Conservation (phyloP, 2,113 vertebrate species). For the Bujurquina vittata region DNA sequence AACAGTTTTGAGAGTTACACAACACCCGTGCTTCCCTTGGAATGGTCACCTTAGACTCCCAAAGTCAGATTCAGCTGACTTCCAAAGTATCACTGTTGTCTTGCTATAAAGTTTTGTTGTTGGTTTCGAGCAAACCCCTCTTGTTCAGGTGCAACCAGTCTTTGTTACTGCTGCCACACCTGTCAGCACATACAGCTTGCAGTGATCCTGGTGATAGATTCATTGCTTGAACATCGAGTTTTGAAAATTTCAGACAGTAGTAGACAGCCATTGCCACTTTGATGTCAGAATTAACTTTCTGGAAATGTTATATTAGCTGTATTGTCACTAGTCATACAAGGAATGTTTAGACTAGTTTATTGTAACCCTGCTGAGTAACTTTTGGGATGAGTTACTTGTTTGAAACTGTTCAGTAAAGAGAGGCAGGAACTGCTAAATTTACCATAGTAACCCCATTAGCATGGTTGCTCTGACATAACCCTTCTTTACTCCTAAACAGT, state of each 20-base stretch:
- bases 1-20: not conserved
- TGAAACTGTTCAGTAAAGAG: not conserved
- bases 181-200: not conserved
- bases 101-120: not conserved
- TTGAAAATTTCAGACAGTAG: too few relatives aligned
- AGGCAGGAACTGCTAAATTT: not conserved
- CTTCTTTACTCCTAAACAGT: not conserved
- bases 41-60: not conserved
- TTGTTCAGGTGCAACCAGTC: not conserved
- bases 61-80: not conserved
- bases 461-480: not conserved
- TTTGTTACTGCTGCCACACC: not conserved
- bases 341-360: not conserved
- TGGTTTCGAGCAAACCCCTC: not conserved
- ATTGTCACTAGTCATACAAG: not conserved
- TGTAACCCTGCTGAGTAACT: not conserved
- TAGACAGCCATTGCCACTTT: not conserved
- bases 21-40: too few relatives aligned
- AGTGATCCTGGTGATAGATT: not conserved
- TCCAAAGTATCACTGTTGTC: not conserved
- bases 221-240: too few relatives aligned
- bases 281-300: not conserved
- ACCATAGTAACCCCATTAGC: not conserved
- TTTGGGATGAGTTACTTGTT: too few relatives aligned
- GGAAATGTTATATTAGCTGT: not conserved